Evolutionary conservation across 2,113 vertebrate genomes (phyloP).

Genomic region (Sigmodon hispidus): DNA sequence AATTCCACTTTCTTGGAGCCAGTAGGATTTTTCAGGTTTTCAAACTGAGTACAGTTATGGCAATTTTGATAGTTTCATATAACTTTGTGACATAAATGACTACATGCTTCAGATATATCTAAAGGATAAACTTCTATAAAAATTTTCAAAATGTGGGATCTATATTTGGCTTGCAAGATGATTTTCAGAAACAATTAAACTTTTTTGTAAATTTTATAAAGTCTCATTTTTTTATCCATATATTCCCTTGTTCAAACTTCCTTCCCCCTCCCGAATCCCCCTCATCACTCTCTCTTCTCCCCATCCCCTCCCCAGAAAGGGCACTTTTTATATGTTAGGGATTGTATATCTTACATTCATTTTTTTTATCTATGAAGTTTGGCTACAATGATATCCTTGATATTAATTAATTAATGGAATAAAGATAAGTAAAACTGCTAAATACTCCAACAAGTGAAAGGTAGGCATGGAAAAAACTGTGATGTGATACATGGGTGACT

Average conservation of each 20-base stretch:
- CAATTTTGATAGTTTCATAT: neutral
- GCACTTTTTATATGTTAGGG: neutral
- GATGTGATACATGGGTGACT: neutral
- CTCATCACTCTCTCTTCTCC: no score
- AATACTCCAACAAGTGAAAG: neutral
- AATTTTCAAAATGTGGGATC: slow-evolving; percentile 29
- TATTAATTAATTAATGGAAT: slow-evolving; percentile 17
- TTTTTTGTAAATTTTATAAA: no score
- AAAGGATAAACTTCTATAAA: neutral
- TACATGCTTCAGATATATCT: neutral
- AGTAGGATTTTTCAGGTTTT: neutral
- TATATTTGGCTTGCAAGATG: neutral
- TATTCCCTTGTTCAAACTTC: no score
- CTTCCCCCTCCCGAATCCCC: no score
- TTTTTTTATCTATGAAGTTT: neutral
- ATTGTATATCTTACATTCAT: neutral
- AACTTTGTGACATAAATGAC: slow-evolving; percentile 25
- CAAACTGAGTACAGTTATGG: neutral
- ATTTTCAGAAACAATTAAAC: neutral
- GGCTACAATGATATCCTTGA: neutral
- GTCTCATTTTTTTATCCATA: no score
- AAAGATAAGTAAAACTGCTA: slow-evolving; percentile 28
- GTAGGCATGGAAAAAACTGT: neutral
- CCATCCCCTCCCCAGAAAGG: no score
- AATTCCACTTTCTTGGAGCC: neutral